phyloP scores from a whole-genome alignment of 37 sponge, comb jelly and placozoan species.

The Cliona cf. orientalis region DNA sequence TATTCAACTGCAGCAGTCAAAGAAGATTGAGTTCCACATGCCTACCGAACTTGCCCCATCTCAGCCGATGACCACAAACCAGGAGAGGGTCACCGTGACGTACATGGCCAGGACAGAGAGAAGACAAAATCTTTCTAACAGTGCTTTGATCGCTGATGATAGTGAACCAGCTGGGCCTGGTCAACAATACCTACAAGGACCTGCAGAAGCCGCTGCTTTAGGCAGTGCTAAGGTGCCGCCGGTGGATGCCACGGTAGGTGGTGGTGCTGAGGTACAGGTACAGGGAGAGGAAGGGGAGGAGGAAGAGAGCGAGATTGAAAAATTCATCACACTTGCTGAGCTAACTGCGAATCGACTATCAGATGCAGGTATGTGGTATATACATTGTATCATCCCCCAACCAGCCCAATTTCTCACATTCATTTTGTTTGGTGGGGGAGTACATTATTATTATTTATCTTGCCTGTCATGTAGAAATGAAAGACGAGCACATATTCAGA shows the following conservation, averaged over 20 bases:
- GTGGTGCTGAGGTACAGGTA: background rate
- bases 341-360: background rate
- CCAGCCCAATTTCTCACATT: too few relatives aligned
- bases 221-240: background rate
- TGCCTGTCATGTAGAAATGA: conserved; percentile 41
- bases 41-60: conserved; percentile 29
- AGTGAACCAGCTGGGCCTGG: background rate
- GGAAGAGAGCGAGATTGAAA: conserved; percentile 8
- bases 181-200: background rate
- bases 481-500: conserved; percentile 51
- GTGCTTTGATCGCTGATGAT: background rate
- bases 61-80: background rate
- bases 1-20: background rate
- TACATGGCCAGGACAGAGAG: background rate
- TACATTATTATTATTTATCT: background rate
- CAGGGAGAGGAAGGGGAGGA: background rate
- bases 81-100: background rate
- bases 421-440: background rate
- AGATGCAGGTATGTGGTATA: conserved; percentile 8
- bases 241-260: background rate
- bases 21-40: conserved; percentile 19
- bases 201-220: background rate
- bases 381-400: too few relatives aligned
- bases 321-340: conserved; percentile 9
- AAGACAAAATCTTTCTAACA: background rate